phyloP scores from a whole-genome alignment of 64 coral and sea anemone species.

The Hydrozoanthus tunicans region DNA sequence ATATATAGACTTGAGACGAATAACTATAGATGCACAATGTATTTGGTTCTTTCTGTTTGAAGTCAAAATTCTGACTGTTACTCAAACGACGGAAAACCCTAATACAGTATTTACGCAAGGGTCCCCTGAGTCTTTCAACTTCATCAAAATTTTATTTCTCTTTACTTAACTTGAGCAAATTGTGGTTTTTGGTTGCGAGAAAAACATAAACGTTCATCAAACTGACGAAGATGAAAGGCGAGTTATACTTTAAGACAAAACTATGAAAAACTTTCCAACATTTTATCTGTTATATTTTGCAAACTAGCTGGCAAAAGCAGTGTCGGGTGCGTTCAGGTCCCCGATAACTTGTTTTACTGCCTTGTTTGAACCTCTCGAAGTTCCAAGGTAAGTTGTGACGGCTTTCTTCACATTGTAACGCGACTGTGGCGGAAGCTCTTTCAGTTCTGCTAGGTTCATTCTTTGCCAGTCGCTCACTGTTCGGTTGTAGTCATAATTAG shows the following conservation, averaged over 20 bases:
- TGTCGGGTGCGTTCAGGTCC: slow-evolving; percentile 25
- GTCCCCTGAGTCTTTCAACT: too few species aligned
- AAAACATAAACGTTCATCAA: too few species aligned
- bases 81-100: too few species aligned
- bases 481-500: slow-evolving; percentile 65
- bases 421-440: slow-evolving; percentile 69
- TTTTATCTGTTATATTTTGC: not conserved
- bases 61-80: too few species aligned
- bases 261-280: not conserved
- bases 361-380: slow-evolving; percentile 66
- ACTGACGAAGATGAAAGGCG: too few species aligned
- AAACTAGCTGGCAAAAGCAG: not conserved
- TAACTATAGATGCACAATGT: too few species aligned
- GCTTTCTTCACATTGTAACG: slow-evolving; percentile 85
- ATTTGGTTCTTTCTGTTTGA: too few species aligned
- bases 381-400: slow-evolving; percentile 77
- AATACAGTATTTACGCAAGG: too few species aligned
- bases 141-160: too few species aligned
- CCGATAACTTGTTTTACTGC: slow-evolving; percentile 67
- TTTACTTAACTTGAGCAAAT: too few species aligned
- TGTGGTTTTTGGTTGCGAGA: too few species aligned
- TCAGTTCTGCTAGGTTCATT: slow-evolving; percentile 82
- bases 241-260: not conserved
- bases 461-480: slow-evolving; percentile 86
- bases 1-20: too few species aligned